Percentiles rank a stretch among this genome's conserved stretches.
phyloP scores from a whole-genome alignment of 2,113 vertebrate genomes.

The Takifugu bimaculatus region DNA sequence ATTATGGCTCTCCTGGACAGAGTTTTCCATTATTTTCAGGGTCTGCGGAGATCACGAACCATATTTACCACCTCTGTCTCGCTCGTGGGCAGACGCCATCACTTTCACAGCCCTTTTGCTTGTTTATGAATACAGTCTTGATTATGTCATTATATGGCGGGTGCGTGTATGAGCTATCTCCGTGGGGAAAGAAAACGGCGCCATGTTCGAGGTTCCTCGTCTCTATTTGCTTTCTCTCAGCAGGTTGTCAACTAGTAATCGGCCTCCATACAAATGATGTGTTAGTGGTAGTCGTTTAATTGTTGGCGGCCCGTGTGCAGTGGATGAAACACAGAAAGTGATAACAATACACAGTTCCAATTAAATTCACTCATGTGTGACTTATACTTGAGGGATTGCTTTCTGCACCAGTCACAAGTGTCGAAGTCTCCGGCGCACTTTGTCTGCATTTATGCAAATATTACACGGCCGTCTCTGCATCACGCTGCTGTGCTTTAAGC shows the following conservation, averaged over 20 bases:
- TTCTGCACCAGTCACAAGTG: constrained; percentile 61
- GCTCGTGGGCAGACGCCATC: constrained; percentile 38
- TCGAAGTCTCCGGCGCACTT: constrained; percentile 39
- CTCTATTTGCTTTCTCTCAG: constrained; percentile 60
- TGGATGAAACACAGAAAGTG: constrained; percentile 69
- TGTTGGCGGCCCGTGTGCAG: constrained; percentile 63
- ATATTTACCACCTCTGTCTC: constrained; percentile 35
- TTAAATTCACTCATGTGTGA: constrained; percentile 74
- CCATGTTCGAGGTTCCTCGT: constrained; percentile 49
- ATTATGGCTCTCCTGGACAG: constrained; percentile 6
- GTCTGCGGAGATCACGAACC: constrained; percentile 26
- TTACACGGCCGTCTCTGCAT: constrained; percentile 20
- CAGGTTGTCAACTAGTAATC: constrained; percentile 66
- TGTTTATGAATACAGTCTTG: constrained; percentile 49
- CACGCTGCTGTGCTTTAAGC: constrained; percentile 1
- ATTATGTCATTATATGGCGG: constrained; percentile 60
- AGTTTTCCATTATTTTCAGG: constrained; percentile 32
- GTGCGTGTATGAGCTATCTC: constrained; percentile 28
- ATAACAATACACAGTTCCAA: constrained; percentile 72
- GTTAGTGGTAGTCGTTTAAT: constrained; percentile 70
- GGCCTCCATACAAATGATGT: constrained; percentile 67
- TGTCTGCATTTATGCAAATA: constrained; percentile 47
- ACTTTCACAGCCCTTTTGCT: constrained; percentile 32
- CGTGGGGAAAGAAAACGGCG: constrained; percentile 33
- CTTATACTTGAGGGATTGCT: constrained; percentile 72